Evolutionary conservation across 1,140 invertebrate species (phyloP), one percentile per base, ranked within the genome.

Genomic region (Monochamus saltuarius): DNA sequence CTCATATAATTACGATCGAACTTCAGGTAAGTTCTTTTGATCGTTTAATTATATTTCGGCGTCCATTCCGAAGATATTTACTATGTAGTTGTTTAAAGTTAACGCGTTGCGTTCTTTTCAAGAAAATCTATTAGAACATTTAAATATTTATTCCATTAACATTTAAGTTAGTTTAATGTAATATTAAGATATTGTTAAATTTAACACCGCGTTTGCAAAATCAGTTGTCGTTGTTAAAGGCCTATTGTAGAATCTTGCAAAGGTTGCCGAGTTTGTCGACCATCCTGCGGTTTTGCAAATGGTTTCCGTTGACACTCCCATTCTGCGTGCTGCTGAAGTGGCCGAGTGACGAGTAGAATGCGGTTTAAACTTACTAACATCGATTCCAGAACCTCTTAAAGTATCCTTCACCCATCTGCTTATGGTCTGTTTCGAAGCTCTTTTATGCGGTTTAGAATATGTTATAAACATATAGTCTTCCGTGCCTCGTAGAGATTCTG

Each of bases 401-500:
- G 38, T 40, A 14, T 40, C 9, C 14, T 40, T 40, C 14, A 40
- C 38, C 38, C 38, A 40, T 11, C 38, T 11, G 38, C 38, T 40
- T 11, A 40, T 40, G 11, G 38, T 40, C 38, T 40, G 38, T 14
- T 40, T 10, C 11, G 38, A n/a, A 4, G 38, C 38, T 14, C 14
- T 40, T 40, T 40, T 40, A 14, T 40, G 38, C 11, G 11, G 4
- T 40, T 40, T 40, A 14, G 38, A 11, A 14, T 40, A 40, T n/a
- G 38, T 40, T 11, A 40, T 40, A 14, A 40, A n/a, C n/a, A n/a
- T n/a, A 40, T n/a, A 40, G 38, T 40, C 38, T 14, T 40, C 38
- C 11, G 4, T 40, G 14, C 38, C 38, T 40, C 38, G 4, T 11
- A 40, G 11, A 40, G 11, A 4, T 40, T 10, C 14, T 40, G 38